Conservation (phyloP, 2,113 vertebrate genomes). For the Nanorana parkeri region DNA sequence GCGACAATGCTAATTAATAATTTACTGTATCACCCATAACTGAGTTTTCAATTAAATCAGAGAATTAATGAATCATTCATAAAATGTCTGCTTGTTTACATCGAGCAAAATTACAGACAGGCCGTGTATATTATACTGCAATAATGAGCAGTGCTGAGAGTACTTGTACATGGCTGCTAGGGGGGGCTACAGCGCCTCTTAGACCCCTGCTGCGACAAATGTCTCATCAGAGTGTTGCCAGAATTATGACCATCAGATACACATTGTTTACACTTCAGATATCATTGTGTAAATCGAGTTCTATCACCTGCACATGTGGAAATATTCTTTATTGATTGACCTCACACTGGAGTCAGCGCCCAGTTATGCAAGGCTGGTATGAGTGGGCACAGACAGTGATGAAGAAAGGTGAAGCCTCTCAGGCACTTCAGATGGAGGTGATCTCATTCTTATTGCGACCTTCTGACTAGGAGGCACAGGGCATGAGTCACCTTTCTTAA, state of each 20-base stretch:
- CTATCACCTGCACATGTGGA: no score
- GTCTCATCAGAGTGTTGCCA: not conserved
- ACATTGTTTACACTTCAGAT: not conserved
- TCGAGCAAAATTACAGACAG: not conserved
- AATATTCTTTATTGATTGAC: no score
- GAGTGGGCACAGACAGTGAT: not conserved
- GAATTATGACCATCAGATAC: not conserved
- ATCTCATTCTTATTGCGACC: slow-evolving; percentile 14
- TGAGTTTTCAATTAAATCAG: not conserved
- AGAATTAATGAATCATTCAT: not conserved
- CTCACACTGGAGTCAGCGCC: not conserved
- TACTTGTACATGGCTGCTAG: slow-evolving; percentile 26
- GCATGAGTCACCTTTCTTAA: slow-evolving; percentile 19
- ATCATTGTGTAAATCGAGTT: no score
- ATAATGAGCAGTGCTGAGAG: not conserved
- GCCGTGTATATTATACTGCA: not conserved
- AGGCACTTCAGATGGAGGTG: not conserved
- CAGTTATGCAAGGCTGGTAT: not conserved
- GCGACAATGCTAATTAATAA: not conserved
- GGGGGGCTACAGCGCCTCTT: slow-evolving; percentile 28
- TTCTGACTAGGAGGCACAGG: not conserved
- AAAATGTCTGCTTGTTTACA: not conserved
- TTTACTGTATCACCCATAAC: not conserved
- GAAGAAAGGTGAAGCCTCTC: not conserved
- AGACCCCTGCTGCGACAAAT: not conserved